Conservation (phyloP, 2,797 vertebrate genomes). For the Chelon auratus region DNA sequence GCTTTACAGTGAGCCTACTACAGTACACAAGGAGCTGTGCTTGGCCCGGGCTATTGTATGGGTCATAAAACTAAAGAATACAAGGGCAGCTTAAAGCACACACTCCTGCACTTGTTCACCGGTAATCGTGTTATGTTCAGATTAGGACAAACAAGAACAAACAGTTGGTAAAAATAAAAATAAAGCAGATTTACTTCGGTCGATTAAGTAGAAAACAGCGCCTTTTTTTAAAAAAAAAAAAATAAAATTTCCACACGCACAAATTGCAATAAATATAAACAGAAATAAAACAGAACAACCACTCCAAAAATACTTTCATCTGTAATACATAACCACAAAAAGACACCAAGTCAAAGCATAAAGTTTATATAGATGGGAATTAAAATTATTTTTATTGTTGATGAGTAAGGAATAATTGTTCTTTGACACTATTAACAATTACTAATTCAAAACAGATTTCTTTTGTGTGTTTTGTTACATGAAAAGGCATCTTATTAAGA, state of each 20-base stretch:
- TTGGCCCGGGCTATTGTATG: conserved; percentile 77
- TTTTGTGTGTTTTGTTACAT: not conserved
- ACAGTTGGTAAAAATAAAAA: conserved; percentile 14
- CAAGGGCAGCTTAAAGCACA: conserved; percentile 76
- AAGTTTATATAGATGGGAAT: not conserved
- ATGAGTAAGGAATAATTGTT: not conserved
- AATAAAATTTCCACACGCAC: not conserved
- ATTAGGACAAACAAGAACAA: conserved; percentile 46
- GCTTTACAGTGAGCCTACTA: conserved; percentile 84
- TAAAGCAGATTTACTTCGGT: conserved; percentile 21
- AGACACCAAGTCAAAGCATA: not conserved
- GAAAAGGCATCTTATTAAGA: not conserved
- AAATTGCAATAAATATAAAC: conserved; percentile 2
- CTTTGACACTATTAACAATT: not conserved
- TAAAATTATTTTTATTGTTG: not conserved
- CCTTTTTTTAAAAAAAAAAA: not conserved
- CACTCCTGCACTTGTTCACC: conserved; percentile 73
- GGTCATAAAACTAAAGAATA: conserved; percentile 87
- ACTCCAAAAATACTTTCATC: not conserved
- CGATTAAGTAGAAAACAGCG: not conserved
- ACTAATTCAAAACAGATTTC: not conserved
- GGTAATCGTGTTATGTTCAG: conserved; percentile 69
- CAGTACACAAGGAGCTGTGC: conserved; percentile 79
- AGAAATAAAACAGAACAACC: not conserved
- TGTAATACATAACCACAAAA: not conserved